These are phyloP conservation scores for Euzetes globulus DNA, from an alignment of 2,888 invertebrate species.

Conservation along the genomic window DNA sequence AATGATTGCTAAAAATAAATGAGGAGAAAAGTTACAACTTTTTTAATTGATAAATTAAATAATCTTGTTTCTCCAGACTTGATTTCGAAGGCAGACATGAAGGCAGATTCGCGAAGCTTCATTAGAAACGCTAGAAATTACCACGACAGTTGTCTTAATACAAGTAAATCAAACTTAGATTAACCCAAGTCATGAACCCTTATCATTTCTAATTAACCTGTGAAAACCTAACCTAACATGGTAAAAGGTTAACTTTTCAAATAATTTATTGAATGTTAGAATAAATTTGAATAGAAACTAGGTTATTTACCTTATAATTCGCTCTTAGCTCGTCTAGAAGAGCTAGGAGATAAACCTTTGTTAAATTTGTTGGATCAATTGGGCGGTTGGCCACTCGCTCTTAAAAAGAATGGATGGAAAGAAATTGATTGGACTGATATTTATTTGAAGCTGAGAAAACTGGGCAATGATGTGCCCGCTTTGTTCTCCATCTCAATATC, in stretches of 20 bases:
- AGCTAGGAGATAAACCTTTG: constrained; percentile 21
- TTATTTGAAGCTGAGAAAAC: background rate
- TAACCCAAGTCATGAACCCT: too few species aligned
- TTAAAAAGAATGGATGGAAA: background rate
- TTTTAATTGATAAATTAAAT: too few species aligned
- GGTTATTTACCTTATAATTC: too few species aligned
- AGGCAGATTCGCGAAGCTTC: constrained; percentile 42
- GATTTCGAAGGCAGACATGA: constrained; percentile 44
- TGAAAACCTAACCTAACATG: too few species aligned
- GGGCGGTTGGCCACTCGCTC: constrained; percentile 30
- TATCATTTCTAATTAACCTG: background rate
- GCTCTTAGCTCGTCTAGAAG: constrained; percentile 10
- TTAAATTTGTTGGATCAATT: constrained; percentile 8
- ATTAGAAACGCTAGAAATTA: constrained; percentile 45
- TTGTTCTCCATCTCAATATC: background rate
- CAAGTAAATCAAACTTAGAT: constrained; percentile 44
- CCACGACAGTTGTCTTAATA: constrained; percentile 47
- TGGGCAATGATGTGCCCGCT: background rate
- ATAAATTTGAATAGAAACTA: too few species aligned
- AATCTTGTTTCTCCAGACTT: too few species aligned
- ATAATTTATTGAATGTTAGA: too few species aligned
- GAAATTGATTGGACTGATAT: constrained; percentile 18
- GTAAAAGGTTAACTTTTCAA: too few species aligned
- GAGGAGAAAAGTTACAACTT: too few species aligned
- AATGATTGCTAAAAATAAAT: too few species aligned